Percentiles rank a stretch among this genome's conserved stretches.
These are phyloP conservation scores for Bathybates hornii DNA, from an alignment of 2,113 vertebrate species.

Conservation along the genomic window DNA sequence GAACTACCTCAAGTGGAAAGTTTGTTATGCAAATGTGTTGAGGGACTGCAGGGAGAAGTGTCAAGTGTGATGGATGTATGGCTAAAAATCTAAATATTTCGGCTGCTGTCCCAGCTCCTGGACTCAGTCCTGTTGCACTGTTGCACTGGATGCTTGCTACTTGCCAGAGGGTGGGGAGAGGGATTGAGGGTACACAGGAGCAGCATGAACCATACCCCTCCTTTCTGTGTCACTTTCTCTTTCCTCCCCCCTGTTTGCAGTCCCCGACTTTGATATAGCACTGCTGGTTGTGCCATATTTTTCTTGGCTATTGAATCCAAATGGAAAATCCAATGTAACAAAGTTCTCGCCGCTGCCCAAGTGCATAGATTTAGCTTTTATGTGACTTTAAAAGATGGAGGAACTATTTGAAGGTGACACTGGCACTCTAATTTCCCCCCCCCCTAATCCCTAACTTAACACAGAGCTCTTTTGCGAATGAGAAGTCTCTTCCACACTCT, in stretches of 20 bases:
- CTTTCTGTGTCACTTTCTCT: neutral
- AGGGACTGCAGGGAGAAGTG: constrained; percentile 62
- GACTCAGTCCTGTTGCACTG: neutral
- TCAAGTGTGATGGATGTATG: constrained; percentile 55
- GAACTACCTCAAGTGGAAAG: constrained; percentile 69
- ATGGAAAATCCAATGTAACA: constrained; percentile 80
- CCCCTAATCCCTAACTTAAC: constrained; percentile 63
- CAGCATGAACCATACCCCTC: constrained; percentile 41
- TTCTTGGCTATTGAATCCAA: constrained; percentile 73
- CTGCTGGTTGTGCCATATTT: constrained; percentile 78
- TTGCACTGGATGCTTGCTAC: constrained; percentile 56
- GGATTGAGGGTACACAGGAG: constrained; percentile 73
- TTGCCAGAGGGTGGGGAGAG: constrained; percentile 62
- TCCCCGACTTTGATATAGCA: constrained; percentile 77
- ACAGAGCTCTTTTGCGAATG: constrained; percentile 50
- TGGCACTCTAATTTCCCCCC: constrained; percentile 61
- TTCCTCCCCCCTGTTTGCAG: constrained; percentile 17
- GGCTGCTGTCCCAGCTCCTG: constrained; percentile 25
- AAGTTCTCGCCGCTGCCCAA: constrained; percentile 67
- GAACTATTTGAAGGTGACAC: constrained; percentile 71
- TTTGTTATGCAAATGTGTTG: constrained; percentile 69
- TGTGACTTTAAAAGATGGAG: constrained; percentile 64
- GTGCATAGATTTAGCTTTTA: constrained; percentile 57
- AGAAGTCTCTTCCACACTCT: constrained; percentile 39
- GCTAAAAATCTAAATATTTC: constrained; percentile 57